Base-by-base conservation (phyloP, 1,140 invertebrate genomes). In the Nylanderia fulva region DNA sequence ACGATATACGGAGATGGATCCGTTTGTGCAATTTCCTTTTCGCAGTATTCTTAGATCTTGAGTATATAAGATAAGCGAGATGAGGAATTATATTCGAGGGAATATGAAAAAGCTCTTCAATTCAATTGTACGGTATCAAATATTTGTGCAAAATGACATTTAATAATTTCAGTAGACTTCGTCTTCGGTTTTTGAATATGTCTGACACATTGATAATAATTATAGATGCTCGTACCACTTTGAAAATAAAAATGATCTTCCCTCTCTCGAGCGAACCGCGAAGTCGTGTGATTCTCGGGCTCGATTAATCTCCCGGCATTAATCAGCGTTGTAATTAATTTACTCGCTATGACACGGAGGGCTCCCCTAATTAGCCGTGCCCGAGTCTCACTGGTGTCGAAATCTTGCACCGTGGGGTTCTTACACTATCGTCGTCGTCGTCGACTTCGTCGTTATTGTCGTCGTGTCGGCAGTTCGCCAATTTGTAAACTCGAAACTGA, bases 281-380 rank as follows among this genome's bases (percentile, higher is more conserved):
- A 66, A 72, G 36, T 11, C 8, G 54, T 64, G 9, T 21, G 61
- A 61, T 58, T 52, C 39, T 84, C 48, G 58, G 52, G 21, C 61
- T 63, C n/a, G 76, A 93, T 93, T 93, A 91, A 93, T 92, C 82
- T 52, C 63, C 24, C 36, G 60, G 36, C 90, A 94, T 94, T 93
- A 93, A 94, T 94, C 91, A 90, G 76, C 91, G 92, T 92, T 92
- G 89, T 88, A 92, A 93, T 94, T 94, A 94, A 94, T 94, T 93
- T 93, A 91, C 90, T 74, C 69, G 64, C 64, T 87, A 66, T 90
- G 92, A 91, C 90, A 90, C 77, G 86, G 66, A 82, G 88, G 88
- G 86, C 90, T 88, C 68, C 90, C 90, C 90, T 92, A 93, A 93
- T 93, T 93, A 93, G 92, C 88, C 90, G 80, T 90, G 90, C 91